Percentiles rank a stretch among this genome's conserved stretches.
Conservation (phyloP, 1,140 invertebrate genomes). For the Drosophila albomicans region DNA sequence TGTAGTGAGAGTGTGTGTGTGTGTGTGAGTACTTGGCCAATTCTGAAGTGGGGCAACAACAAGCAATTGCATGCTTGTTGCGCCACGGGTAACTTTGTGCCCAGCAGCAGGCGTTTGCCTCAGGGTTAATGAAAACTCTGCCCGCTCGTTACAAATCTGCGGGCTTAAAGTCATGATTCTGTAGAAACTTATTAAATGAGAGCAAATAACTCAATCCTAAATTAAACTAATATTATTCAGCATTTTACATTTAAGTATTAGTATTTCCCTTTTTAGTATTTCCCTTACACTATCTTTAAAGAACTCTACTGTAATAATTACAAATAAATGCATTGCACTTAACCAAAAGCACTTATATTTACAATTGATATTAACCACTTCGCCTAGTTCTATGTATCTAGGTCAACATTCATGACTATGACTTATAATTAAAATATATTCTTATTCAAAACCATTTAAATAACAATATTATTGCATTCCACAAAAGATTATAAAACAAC, state of each 20-base stretch:
- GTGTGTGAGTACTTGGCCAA: neutral
- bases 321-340: too few species aligned
- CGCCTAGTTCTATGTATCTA: neutral
- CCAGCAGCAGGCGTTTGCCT: constrained; percentile 1
- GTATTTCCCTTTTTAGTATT: too few species aligned
- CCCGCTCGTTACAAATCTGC: neutral
- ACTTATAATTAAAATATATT: too few species aligned
- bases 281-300: too few species aligned
- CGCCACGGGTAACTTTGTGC: constrained; percentile 30
- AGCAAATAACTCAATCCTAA: too few species aligned
- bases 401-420: neutral
- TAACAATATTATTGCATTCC: neutral
- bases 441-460: neutral
- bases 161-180: neutral
- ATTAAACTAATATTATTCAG: neutral
- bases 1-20: constrained; percentile 1
- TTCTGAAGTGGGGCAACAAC: constrained; percentile 36
- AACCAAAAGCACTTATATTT: too few species aligned
- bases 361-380: neutral
- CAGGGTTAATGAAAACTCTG: constrained; percentile 14
- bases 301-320: too few species aligned
- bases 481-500: neutral
- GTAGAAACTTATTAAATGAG: too few species aligned
- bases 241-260: neutral
- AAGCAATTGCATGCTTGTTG: constrained; percentile 70